phyloP scores from a whole-genome alignment of 2,113 vertebrate species.

The Nothoprocta perdicaria region DNA sequence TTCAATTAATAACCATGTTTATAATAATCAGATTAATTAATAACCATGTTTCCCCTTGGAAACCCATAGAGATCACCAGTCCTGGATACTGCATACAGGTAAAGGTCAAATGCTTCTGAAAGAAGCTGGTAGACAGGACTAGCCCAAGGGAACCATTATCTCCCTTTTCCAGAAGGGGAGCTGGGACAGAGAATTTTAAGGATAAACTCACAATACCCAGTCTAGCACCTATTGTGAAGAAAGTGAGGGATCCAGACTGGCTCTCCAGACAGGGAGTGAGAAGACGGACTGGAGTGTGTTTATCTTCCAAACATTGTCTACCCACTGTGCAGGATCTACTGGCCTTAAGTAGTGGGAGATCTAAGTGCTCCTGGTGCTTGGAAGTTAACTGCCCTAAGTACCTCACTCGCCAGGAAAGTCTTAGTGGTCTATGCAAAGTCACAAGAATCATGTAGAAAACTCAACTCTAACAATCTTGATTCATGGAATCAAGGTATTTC shows the following conservation, averaged over 20 bases:
- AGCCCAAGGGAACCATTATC: background rate
- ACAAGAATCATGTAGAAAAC: background rate
- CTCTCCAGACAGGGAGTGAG: no score
- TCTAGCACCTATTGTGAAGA: no score
- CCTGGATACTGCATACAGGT: background rate
- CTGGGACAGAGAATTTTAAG: background rate
- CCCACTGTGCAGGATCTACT: no score
- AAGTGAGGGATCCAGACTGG: no score
- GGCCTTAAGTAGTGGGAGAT: no score
- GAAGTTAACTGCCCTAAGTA: no score
- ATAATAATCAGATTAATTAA: conserved; percentile 23
- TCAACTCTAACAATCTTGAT: background rate
- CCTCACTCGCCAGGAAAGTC: no score
- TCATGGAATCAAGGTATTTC: background rate
- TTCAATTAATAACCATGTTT: conserved; percentile 7
- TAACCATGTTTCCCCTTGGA: conserved; percentile 29
- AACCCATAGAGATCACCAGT: conserved; percentile 30
- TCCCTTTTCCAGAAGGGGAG: background rate
- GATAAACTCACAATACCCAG: no score
- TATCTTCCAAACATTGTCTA: no score
- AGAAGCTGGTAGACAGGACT: background rate
- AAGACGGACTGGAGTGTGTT: no score
- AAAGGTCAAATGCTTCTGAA: background rate
- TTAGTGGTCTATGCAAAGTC: background rate
- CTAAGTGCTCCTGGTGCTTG: no score